Evolutionary conservation across 2,797 vertebrate species (phyloP).

Genomic region (Ctenochaetus hawaiiensis): DNA sequence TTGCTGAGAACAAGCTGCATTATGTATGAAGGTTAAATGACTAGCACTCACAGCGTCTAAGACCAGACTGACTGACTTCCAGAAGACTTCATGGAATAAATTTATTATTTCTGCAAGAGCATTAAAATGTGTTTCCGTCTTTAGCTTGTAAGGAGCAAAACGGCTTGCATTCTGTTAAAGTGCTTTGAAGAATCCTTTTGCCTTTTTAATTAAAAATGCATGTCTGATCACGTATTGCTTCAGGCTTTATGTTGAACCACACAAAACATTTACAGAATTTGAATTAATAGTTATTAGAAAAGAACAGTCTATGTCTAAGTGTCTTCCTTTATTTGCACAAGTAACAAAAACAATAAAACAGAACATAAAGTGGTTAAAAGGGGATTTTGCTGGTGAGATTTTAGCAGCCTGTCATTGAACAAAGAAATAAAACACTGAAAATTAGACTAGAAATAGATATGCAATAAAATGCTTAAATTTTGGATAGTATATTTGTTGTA

Average conservation of each 20-base stretch:
- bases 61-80: constrained; percentile 53
- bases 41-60: constrained; percentile 44
- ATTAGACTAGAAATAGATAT: neutral
- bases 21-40: constrained; percentile 80
- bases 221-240: neutral
- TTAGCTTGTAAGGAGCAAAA: constrained; percentile 6
- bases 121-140: constrained; percentile 30
- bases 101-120: constrained; percentile 33
- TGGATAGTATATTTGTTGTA: neutral
- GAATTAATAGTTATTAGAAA: neutral
- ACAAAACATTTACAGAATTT: neutral
- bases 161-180: neutral
- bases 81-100: constrained; percentile 46
- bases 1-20: constrained; percentile 74
- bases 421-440: neutral
- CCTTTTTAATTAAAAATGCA: constrained; percentile 4
- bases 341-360: neutral
- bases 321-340: constrained; percentile 7
- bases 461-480: neutral
- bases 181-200: neutral
- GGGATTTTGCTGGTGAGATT: neutral
- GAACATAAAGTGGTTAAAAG: neutral
- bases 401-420: neutral
- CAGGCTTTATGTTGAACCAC: neutral
- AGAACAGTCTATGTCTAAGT: neutral